Conservation (phyloP, 2,113 vertebrate species). For the Eudyptes chrysolophus region DNA sequence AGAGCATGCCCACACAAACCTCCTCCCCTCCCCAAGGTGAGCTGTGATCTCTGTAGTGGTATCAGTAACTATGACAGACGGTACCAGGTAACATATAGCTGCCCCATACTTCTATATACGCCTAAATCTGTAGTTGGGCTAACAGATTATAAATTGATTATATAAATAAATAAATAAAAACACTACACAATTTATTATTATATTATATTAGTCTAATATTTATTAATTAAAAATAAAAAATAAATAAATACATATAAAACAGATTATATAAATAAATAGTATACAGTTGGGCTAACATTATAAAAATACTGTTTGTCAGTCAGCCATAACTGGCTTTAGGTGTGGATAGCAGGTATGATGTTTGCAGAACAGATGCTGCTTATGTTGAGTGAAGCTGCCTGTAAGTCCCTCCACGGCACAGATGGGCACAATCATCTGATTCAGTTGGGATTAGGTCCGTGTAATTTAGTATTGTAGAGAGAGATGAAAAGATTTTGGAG, state of each 20-base stretch:
- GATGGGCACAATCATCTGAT: background rate
- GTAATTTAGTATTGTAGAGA: background rate
- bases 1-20: fast-evolving
- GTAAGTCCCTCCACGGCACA: background rate
- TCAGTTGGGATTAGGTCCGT: background rate
- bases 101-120: background rate
- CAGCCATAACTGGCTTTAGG: background rate
- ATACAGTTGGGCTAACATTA: background rate
- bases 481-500: background rate
- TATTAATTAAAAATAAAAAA: background rate
- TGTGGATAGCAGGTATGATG: background rate
- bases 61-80: background rate
- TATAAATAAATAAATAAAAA: background rate
- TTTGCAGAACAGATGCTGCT: background rate
- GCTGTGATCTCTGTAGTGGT: background rate
- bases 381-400: background rate
- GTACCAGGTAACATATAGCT: background rate
- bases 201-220: background rate
- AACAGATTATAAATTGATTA: background rate
- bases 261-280: background rate
- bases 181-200: background rate
- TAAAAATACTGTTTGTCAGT: background rate
- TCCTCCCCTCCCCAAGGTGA: background rate
- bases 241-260: background rate
- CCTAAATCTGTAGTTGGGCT: background rate